Evolutionary conservation across 1,140 invertebrate genomes (phyloP), one percentile per base, ranked within the genome.

Genomic region (Monomorium pharaonis): DNA sequence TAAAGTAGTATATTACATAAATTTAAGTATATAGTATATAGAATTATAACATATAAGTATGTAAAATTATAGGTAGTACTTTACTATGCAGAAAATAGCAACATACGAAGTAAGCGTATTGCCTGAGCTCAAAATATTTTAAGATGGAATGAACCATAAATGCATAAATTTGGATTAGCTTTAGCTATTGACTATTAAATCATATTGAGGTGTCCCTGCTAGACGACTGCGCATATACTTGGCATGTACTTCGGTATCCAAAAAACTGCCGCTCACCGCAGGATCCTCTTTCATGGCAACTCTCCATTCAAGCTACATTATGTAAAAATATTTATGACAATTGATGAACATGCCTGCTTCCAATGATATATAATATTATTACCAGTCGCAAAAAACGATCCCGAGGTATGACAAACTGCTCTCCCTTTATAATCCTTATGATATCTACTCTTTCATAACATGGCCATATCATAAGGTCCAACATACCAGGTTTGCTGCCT

Each of bases 381-480:
- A 96, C 96, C 93, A 96, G 63, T 92, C 93, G 91, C 0, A 93
- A 93, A 62, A 95, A 94, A 86, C 94, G 93, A 24, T 95, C 93
- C 12, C 86, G 89, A 18, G 95, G 95, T 88, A 96, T 92, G 60
- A 95, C 92, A 94, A 96, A 97, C 47, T 96, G 95, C 67, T 96
- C 93, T 33, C 96, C 96, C 30, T 95, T 95, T 60, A 96, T 88
- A 12, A 97, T 88, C 76, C 95, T 96, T 24, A 97, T 92, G 54
- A 96, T 88, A 72, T 95, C 95, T 0, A 96, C 92, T 87, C 97
- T 96, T 93, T 98, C 98, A 89, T 97, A 97, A 97, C 97, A 98
- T 2, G 98, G 98, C 98, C 98, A 98, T 80, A 98, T 97, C 97
- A 98, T 98, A 80, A 98, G 97, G 93, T 98, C 98, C 21, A 97